phyloP scores from a whole-genome alignment of 2,888 invertebrate genomes.

The Drosophila formosana region DNA sequence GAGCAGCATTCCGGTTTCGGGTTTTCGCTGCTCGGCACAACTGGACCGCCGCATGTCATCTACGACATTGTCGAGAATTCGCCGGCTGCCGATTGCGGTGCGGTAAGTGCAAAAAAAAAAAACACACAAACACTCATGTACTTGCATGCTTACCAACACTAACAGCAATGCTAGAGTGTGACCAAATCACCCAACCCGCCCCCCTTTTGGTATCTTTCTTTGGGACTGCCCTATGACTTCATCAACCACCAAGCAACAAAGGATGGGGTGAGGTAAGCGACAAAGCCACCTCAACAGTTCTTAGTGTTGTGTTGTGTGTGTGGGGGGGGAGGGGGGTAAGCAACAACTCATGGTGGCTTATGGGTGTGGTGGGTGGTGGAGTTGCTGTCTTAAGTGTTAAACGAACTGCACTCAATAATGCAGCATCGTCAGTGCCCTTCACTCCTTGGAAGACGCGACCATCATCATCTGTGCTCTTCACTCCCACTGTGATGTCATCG shows the following conservation, averaged over 20 bases:
- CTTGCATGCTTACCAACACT: neutral
- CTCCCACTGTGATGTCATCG: constrained; percentile 59
- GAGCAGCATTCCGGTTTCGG: constrained; percentile 94
- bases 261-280: neutral
- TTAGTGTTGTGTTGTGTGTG: too few relatives aligned
- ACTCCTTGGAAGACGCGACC: constrained; percentile 17
- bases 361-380: neutral
- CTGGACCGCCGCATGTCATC: constrained; percentile 96
- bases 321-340: neutral
- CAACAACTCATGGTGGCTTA: neutral
- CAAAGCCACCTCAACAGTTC: neutral
- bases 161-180: constrained; percentile 24
- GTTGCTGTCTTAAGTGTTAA: constrained; percentile 16
- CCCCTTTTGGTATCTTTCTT: constrained; percentile 29
- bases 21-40: constrained; percentile 95
- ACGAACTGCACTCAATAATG: constrained; percentile 27
- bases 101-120: constrained; percentile 77
- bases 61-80: constrained; percentile 97
- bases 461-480: constrained; percentile 33
- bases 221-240: constrained; percentile 58
- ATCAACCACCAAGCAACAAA: constrained; percentile 43
- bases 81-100: constrained; percentile 93
- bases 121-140: neutral
- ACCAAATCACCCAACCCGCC: constrained; percentile 5
- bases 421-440: constrained; percentile 27